Evolutionary conservation across 1,140 invertebrate species (phyloP), one percentile per base, ranked within the genome.

Genomic region (Heliconius himera): DNA sequence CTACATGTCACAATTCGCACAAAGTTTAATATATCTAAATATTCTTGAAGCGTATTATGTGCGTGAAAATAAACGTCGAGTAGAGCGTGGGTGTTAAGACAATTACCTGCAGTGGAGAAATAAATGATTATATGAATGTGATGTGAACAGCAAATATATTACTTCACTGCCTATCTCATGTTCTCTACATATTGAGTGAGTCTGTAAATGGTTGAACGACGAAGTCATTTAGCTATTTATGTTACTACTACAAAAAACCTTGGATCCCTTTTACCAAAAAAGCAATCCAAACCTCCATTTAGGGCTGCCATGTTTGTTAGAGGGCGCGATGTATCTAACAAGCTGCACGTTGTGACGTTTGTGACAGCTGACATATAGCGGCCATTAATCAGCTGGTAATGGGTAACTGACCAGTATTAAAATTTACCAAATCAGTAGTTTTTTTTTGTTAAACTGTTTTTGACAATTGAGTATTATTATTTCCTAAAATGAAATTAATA

Each of bases 341-440:
- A 91, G 88, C 87, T 88, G 85, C 83, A 84, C 90, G 90, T 93
- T 93, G 91, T 94, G 91, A 93, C 90, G 91, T 83, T 88, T 86
- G 83, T 87, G 92, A 94, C 92, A 91, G 88, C 83, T 92, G 93
- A 94, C 90, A 90, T 90, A 94, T 94, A 88, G 88, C 82, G 83
- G 84, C 88, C 89, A 91, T 94, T 94, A 93, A 93, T 93, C 91
- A 92, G 83, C 75, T 75, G 84, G 86, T 85, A 88, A 90, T 85
- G 88, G 87, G 89, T 89, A 89, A 85, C 88, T 88, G 80, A 73
- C 60, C 80, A 79, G 74, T 82, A 84, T 82, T 85, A 81, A 81
- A 82, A 49, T 80, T 78, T 81, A 83, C 85, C 83, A 84, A 85
- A 90, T 88, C 85, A 82, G 75, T 76, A 29, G 16, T 49, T 3